A percentile compares a stretch with the other conserved stretches of the same genome.
These are phyloP conservation scores for Tachina grossa DNA, from an alignment of 2,888 invertebrate genomes.

Conservation along the genomic window DNA sequence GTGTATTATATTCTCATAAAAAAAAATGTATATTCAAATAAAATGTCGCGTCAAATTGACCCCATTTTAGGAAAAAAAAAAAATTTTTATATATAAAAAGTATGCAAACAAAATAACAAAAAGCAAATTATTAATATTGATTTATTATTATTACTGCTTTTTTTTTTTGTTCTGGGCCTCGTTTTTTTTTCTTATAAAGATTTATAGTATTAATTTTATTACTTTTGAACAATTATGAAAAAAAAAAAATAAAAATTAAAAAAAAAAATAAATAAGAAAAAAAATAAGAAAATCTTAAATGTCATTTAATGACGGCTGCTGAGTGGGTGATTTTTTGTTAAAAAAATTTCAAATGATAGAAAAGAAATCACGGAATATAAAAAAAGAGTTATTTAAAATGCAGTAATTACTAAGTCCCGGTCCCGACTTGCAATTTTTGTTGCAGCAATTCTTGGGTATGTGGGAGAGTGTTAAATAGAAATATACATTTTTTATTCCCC, in stretches of 20 bases:
- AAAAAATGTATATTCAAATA: slow-evolving; percentile 40
- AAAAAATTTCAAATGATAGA: neutral
- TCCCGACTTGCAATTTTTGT: too few relatives aligned
- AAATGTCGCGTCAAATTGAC: slow-evolving; percentile 71
- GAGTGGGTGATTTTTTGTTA: slow-evolving; percentile 33
- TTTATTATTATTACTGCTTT: slow-evolving; percentile 44
- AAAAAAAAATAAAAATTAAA: slow-evolving; percentile 5
- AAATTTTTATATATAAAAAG: neutral
- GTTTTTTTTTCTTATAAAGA: slow-evolving; percentile 29
- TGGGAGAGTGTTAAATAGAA: too few relatives aligned
- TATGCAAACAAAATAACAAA: neutral
- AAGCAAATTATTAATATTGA: slow-evolving; percentile 62
- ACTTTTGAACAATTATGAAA: slow-evolving; percentile 11
- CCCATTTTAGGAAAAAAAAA: slow-evolving; percentile 60
- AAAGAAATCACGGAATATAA: neutral
- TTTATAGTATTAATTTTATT: slow-evolving; percentile 33
- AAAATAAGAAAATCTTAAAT: slow-evolving; percentile 31
- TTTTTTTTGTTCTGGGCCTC: neutral
- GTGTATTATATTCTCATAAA: neutral
- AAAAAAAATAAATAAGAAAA: neutral
- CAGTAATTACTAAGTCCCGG: too few relatives aligned
- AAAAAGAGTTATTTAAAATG: neutral
- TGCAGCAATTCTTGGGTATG: too few relatives aligned
- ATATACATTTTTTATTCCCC: too few relatives aligned
- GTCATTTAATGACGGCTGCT: slow-evolving; percentile 33